phyloP scores from a whole-genome alignment of 2,113 vertebrate genomes.

The Phyllostomus discolor region DNA sequence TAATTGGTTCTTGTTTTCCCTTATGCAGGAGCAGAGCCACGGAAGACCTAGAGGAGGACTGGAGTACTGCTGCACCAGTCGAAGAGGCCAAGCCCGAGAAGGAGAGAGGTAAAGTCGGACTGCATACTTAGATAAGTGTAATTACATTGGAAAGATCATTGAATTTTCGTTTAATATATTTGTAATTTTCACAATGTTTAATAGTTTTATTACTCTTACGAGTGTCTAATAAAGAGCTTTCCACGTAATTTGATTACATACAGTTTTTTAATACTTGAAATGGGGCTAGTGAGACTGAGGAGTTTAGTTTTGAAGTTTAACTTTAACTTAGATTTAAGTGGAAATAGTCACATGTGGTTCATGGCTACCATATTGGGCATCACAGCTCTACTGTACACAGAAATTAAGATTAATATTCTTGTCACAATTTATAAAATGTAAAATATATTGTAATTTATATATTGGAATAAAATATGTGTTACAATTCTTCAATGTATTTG shows the following conservation, averaged over 20 bases:
- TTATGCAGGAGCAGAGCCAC: background rate
- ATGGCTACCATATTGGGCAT: background rate
- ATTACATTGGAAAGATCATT: background rate
- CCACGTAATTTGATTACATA: background rate
- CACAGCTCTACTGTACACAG: background rate
- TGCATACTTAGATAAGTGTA: background rate
- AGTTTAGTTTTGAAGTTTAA: slow-evolving; percentile 9
- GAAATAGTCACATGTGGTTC: background rate
- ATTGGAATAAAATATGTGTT: background rate
- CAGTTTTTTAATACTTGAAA: background rate
- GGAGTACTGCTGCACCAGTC: background rate
- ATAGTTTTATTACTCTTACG: background rate
- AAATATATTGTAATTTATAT: background rate
- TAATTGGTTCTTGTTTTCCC: background rate
- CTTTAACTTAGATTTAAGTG: background rate
- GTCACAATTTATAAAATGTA: background rate
- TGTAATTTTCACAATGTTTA: background rate
- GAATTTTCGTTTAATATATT: background rate
- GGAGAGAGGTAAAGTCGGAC: slow-evolving; percentile 17
- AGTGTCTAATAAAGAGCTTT: background rate
- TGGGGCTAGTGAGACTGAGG: background rate
- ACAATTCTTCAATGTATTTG: background rate
- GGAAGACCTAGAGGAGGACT: background rate
- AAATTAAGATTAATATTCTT: background rate
- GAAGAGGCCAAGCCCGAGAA: background rate